Conservation (phyloP, 2,113 vertebrate genomes). For the Xenus cinereus region DNA sequence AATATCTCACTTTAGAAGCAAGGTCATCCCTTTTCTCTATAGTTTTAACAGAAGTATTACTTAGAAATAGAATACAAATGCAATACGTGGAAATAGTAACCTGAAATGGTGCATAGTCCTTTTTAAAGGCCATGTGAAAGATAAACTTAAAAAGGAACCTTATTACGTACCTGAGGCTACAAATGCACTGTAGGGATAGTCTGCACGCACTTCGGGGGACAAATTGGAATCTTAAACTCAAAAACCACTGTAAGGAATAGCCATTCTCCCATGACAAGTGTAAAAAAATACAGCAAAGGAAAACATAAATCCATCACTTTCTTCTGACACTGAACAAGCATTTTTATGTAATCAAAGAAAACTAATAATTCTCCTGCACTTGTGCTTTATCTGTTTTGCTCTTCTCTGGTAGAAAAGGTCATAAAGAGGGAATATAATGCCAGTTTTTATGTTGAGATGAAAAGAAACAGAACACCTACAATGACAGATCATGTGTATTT, state of each 20-base stretch:
- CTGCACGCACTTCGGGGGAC: fast-evolving
- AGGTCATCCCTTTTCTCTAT: neutral
- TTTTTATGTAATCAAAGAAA: neutral
- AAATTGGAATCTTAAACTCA: neutral
- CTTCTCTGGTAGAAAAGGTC: neutral
- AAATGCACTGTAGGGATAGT: neutral
- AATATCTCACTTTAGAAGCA: neutral
- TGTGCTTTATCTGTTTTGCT: neutral
- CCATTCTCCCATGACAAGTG: neutral
- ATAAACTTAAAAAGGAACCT: neutral
- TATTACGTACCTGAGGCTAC: neutral
- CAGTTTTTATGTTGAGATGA: neutral
- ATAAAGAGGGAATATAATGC: neutral
- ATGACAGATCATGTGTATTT: neutral
- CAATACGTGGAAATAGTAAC: neutral
- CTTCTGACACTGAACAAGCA: neutral
- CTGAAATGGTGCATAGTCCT: neutral
- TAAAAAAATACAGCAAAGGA: neutral
- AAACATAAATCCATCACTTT: neutral
- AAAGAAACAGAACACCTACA: neutral
- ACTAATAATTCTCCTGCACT: neutral
- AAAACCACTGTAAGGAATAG: neutral
- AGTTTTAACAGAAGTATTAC: neutral
- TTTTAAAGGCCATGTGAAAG: neutral
- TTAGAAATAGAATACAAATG: neutral